A percentile compares a stretch with the other conserved stretches of the same genome.
Evolutionary conservation across 64 coral and sea anemone species (phyloP).

Genomic region (Pocillopora damicornis): DNA sequence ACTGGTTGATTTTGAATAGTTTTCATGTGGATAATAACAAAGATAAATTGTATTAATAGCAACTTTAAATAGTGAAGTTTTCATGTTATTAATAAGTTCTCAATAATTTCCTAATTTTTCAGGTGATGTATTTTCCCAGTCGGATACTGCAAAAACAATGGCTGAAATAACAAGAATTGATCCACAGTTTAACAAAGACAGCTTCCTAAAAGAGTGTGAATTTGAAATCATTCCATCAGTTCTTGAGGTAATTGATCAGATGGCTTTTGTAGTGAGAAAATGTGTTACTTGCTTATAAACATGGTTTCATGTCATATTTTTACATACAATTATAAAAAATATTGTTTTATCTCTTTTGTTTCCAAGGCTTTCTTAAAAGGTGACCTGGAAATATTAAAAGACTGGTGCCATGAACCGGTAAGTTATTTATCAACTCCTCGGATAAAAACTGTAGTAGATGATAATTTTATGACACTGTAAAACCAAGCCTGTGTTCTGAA

Average conservation of each 20-base stretch:
- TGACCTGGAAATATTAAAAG: conserved; percentile 91
- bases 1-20: not conserved
- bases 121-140: conserved; percentile 99
- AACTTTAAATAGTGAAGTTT: no score
- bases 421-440: not conserved
- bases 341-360: not conserved
- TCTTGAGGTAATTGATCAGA: conserved; percentile 63
- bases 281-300: no score
- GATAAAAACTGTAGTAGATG: not conserved
- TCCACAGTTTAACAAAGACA: conserved; percentile 98
- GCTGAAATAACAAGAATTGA: conserved; percentile 98
- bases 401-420: conserved; percentile 98
- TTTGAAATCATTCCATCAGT: conserved; percentile 99
- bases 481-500: not conserved
- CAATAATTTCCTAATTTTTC: not conserved
- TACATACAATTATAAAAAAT: no score
- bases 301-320: no score
- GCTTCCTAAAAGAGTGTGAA: conserved; percentile 97
- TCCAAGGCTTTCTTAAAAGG: conserved; percentile 86
- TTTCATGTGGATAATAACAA: not conserved
- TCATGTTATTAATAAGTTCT: not conserved
- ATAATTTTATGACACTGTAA: not conserved
- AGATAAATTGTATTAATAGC: no score
- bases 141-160: conserved; percentile 96
- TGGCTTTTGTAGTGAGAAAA: no score